Evolutionary conservation across 2,797 vertebrate species (phyloP).

Genomic region (Anguilla pacifica): DNA sequence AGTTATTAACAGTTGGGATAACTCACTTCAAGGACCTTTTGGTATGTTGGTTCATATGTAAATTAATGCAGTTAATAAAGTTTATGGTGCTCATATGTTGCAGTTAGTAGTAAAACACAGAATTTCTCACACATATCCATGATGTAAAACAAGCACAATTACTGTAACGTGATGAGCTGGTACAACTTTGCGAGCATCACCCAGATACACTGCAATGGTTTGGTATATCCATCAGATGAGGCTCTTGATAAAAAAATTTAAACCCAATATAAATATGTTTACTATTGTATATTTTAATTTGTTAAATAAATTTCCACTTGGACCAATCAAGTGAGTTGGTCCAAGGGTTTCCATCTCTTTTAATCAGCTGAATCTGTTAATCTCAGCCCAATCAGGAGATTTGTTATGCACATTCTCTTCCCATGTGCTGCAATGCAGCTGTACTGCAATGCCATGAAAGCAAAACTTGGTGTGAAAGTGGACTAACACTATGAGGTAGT

Average conservation of each 20-base stretch:
- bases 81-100: no score
- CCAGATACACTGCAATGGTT: no score
- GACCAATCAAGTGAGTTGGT: background rate
- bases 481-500: background rate
- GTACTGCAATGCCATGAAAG: background rate
- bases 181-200: no score
- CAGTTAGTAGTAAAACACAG: no score
- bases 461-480: background rate
- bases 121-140: no score
- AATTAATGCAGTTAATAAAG: no score
- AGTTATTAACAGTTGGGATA: background rate
- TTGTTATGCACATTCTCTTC: background rate
- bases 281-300: background rate
- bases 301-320: background rate
- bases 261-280: background rate
- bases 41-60: background rate
- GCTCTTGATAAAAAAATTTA: background rate
- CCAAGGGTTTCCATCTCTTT: background rate
- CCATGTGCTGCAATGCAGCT: background rate
- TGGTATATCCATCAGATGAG: no score
- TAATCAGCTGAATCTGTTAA: background rate
- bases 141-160: no score
- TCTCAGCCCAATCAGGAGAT: background rate
- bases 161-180: no score
- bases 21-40: background rate